Base-by-base conservation (phyloP, 2,888 invertebrate genomes). In the Elgonia sp. region DNA sequence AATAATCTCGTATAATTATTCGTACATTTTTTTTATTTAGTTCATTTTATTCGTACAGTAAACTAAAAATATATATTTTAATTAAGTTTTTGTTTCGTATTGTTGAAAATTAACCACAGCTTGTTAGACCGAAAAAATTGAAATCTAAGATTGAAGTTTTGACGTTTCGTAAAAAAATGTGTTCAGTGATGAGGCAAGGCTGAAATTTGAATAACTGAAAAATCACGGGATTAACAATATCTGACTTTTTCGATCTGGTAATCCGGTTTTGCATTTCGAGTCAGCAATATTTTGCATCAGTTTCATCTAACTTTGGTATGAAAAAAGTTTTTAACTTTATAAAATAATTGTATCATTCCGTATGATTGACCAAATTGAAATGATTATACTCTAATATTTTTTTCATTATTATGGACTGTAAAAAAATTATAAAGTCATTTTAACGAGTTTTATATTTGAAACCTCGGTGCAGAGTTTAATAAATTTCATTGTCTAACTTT, bases 121-220 rank as follows among this genome's bases (percentile, higher is more conserved):
- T 46, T 4, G 1, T 46, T 46, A 14, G 46, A 16, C 46, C 10
- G 16, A 46, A 46, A 53, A 37, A 16, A 39, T 39, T 39, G 63
- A n/a, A 63, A 63, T 63, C 39, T 37, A 16, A 63, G 53, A 53
- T 14, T n/a, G 53, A 14, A 53, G 16, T 53, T 53, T 53, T 53
- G 53, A 53, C 53, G 53, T 53, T 53, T 53, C 53, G 53, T n/a
- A 53, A 53, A 53, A 53, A n/a, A 53, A n/a, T 53, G 16, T 16
- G 53, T 14, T 53, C n/a, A n/a, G n/a, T 7, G 53, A 53, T 16
- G 53, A 12, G 53, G 53, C 53, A 16, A 53, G 53, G 53, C 53
- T 53, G 53, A 53, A 53, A 6, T 53, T 53, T 53, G 53, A 53
- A 53, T 53, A 53, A 16, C 7, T 1, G 53, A 53, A 53, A 53